Conservation (phyloP, 1,140 invertebrate genomes). For the Venturia canescens region DNA sequence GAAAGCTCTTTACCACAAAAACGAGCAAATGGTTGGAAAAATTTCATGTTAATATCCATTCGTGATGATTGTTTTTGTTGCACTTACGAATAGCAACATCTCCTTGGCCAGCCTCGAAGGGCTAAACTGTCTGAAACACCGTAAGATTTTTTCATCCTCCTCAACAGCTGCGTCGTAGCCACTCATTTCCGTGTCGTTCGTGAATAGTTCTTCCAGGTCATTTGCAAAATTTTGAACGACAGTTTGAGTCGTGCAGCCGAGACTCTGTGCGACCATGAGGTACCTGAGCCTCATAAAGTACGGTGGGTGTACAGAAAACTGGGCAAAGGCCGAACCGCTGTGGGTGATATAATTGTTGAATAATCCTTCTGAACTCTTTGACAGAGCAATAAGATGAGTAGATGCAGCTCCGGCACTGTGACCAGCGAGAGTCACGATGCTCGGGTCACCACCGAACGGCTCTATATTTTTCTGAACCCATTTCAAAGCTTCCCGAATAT, state of each 20-base stretch:
- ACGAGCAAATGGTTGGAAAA: too few relatives aligned
- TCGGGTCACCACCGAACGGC: constrained; percentile 77
- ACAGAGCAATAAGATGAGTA: constrained; percentile 70
- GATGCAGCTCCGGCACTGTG: constrained; percentile 73
- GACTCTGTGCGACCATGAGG: constrained; percentile 39
- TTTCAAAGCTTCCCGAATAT: constrained; percentile 72
- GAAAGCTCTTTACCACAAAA: too few relatives aligned
- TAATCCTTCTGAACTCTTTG: constrained; percentile 72
- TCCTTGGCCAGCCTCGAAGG: constrained; percentile 15
- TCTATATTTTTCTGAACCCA: constrained; percentile 79
- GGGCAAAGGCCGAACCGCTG: constrained; percentile 76
- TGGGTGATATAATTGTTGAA: constrained; percentile 79
- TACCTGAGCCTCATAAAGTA: constrained; percentile 40
- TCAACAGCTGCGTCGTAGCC: constrained; percentile 42
- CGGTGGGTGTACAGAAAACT: constrained; percentile 59
- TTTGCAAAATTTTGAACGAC: neutral
- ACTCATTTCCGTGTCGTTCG: neutral
- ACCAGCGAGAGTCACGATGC: constrained; percentile 75
- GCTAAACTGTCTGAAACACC: constrained; percentile 60
- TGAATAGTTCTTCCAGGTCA: neutral
- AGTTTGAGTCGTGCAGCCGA: constrained; percentile 30
- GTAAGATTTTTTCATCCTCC: constrained; percentile 55
- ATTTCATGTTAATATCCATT: too few relatives aligned
- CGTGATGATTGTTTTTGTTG: neutral
- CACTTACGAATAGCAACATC: neutral